phyloP scores from a whole-genome alignment of 2,888 invertebrate genomes.

The Aphelenchoides bicaudatus region DNA sequence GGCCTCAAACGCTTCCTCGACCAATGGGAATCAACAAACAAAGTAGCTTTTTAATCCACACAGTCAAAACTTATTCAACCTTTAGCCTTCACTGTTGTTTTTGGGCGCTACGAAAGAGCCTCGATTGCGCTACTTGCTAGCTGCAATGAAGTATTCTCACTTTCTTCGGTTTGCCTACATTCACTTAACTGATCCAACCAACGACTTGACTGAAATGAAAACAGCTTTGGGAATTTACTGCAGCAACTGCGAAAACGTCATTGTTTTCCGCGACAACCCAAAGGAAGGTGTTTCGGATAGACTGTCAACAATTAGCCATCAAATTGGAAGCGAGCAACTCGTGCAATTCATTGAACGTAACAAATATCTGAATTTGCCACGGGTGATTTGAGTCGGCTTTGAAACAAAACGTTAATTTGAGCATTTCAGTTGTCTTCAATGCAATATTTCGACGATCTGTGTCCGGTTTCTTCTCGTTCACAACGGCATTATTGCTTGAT shows the following conservation, averaged over 20 bases:
- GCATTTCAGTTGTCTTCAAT: conserved; percentile 61
- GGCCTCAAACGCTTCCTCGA: conserved; percentile 49
- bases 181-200: conserved; percentile 31
- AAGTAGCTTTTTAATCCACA: conserved; percentile 29
- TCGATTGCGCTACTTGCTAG: conserved; percentile 50
- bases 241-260: conserved; percentile 61
- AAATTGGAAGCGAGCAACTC: conserved; percentile 43
- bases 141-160: conserved; percentile 51
- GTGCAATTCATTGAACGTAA: conserved; percentile 62
- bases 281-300: conserved; percentile 38
- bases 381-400: conserved; percentile 43
- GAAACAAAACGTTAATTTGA: not conserved
- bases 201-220: conserved; percentile 34
- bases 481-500: conserved; percentile 51
- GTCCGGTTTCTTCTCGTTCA: conserved; percentile 59
- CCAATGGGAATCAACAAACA: conserved; percentile 49
- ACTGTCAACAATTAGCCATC: conserved; percentile 35
- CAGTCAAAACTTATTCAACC: not conserved
- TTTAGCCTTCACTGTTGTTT: conserved; percentile 50
- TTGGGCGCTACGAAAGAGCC: conserved; percentile 48
- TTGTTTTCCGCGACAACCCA: conserved; percentile 64
- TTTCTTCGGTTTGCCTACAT: conserved; percentile 57
- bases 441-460: conserved; percentile 62
- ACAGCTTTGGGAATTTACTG: conserved; percentile 49
- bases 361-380: conserved; percentile 61